These are phyloP conservation scores for Gymnocephalus cernua DNA, from an alignment of 2,113 vertebrate genomes.

Conservation along the genomic window DNA sequence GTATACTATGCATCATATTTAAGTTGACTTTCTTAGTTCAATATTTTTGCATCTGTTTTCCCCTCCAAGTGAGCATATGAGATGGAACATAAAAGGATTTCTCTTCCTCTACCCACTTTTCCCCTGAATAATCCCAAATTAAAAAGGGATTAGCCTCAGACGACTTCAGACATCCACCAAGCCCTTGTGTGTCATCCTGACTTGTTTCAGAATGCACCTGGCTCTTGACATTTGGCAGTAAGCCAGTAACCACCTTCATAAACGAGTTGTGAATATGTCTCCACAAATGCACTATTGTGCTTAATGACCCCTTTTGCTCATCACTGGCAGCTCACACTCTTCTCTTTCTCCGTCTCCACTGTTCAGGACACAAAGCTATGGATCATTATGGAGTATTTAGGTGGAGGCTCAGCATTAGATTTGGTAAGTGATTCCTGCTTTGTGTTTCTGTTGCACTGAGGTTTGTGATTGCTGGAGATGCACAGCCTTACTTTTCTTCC, in stretches of 20 bases:
- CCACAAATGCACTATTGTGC: background rate
- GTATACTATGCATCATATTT: background rate
- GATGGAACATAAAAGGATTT: constrained; percentile 23
- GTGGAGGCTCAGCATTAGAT: constrained; percentile 94
- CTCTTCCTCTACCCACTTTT: constrained; percentile 24
- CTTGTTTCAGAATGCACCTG: constrained; percentile 16
- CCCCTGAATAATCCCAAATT: constrained; percentile 59
- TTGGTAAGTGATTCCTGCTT: constrained; percentile 86
- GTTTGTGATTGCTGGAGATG: no score
- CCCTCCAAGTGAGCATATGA: background rate
- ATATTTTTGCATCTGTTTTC: background rate
- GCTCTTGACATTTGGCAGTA: background rate
- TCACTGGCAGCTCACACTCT: background rate
- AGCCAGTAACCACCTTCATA: background rate
- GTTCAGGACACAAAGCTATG: constrained; percentile 95
- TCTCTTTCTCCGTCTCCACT: constrained; percentile 33
- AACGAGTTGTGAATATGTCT: background rate
- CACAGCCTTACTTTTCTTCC: background rate
- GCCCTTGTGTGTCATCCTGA: constrained; percentile 12
- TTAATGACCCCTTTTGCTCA: constrained; percentile 6
- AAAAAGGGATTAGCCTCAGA: constrained; percentile 58
- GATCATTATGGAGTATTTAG: constrained; percentile 98
- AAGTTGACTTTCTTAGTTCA: no score
- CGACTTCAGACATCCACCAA: constrained; percentile 44
- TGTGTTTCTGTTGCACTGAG: background rate